Evolutionary conservation across 2,888 invertebrate genomes (phyloP).

Genomic region (Seladonia tumulorum): DNA sequence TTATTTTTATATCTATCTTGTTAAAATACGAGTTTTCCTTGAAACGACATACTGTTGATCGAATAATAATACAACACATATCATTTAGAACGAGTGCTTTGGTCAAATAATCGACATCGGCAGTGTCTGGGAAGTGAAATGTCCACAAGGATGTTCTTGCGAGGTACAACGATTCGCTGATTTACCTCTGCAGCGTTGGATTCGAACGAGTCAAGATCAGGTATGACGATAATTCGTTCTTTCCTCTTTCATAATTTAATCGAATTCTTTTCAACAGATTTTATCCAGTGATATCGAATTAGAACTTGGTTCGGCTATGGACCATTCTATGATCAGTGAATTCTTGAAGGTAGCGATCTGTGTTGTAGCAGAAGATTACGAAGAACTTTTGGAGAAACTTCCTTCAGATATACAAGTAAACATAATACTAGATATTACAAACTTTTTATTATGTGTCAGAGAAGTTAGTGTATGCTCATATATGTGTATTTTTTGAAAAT

Average conservation of each 20-base stretch:
- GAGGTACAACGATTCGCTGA: slow-evolving; percentile 79
- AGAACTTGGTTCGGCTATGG: slow-evolving; percentile 59
- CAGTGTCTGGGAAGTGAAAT: slow-evolving; percentile 77
- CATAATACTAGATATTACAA: background rate
- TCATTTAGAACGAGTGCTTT: slow-evolving; percentile 67
- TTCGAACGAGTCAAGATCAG: slow-evolving; percentile 62
- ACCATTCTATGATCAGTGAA: slow-evolving; percentile 72
- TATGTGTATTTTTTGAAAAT: background rate
- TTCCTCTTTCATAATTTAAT: background rate
- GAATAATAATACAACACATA: slow-evolving; percentile 26
- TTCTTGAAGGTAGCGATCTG: slow-evolving; percentile 79
- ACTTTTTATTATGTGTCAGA: background rate
- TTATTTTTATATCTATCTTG: background rate
- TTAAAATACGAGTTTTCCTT: background rate
- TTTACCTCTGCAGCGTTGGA: slow-evolving; percentile 80
- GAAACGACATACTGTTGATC: background rate
- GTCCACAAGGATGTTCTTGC: slow-evolving; percentile 81
- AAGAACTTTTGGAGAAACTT: slow-evolving; percentile 72
- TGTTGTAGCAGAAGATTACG: slow-evolving; percentile 73
- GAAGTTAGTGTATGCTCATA: background rate
- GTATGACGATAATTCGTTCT: slow-evolving; percentile 39
- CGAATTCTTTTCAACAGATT: slow-evolving; percentile 40
- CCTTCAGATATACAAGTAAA: slow-evolving; percentile 78
- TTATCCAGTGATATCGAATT: slow-evolving; percentile 45
- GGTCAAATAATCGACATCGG: slow-evolving; percentile 77